Conservation (phyloP, 2,797 vertebrate genomes). For the Triplophysa yarkandensis region DNA sequence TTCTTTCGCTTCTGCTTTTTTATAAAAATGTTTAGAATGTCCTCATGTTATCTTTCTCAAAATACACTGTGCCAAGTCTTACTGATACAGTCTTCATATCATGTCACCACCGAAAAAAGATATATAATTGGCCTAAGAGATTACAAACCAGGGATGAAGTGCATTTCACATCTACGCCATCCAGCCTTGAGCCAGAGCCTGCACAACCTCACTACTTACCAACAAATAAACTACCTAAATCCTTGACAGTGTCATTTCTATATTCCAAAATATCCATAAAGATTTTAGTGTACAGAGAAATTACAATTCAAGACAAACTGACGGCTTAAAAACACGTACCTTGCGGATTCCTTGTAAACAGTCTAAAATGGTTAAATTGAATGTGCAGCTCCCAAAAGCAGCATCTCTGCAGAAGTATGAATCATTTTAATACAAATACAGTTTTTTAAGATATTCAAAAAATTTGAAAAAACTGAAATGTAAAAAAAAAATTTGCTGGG, state of each 20-base stretch:
- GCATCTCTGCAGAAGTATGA: slow-evolving; percentile 76
- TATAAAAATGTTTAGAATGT: neutral
- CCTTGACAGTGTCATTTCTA: neutral
- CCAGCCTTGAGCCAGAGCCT: neutral
- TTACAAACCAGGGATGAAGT: slow-evolving; percentile 36
- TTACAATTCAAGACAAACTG: too few species aligned
- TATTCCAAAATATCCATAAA: too few species aligned
- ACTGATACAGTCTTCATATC: too few species aligned
- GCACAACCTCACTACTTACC: neutral
- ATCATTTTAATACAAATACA: neutral
- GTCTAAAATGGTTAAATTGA: slow-evolving; percentile 87
- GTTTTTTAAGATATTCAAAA: too few species aligned
- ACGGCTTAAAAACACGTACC: slow-evolving; percentile 69
- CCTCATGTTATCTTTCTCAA: slow-evolving; percentile 22
- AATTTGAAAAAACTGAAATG: neutral
- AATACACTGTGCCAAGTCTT: slow-evolving; percentile 8
- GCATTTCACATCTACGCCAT: neutral
- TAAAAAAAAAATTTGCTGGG: slow-evolving; percentile 19
- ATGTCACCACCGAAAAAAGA: slow-evolving; percentile 1
- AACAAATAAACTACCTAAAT: too few species aligned
- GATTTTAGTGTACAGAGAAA: too few species aligned
- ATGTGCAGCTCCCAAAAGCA: slow-evolving; percentile 85
- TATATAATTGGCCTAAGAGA: slow-evolving; percentile 55
- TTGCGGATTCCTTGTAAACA: slow-evolving; percentile 90
- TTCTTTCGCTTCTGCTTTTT: neutral